Evolutionary conservation across 2,888 invertebrate species (phyloP).

Genomic region (Spodoptera picta): DNA sequence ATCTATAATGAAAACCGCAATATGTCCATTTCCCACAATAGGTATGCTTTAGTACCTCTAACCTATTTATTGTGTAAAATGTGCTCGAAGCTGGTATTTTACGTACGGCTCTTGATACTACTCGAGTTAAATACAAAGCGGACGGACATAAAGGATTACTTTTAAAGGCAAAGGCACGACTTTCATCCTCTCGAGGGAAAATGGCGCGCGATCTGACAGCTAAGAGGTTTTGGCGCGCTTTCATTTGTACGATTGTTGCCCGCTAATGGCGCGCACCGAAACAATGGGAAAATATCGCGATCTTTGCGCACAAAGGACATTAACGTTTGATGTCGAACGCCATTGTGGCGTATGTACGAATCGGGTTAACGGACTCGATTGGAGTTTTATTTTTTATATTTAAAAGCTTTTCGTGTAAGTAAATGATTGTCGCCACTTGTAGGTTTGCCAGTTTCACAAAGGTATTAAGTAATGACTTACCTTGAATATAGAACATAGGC

Average conservation of each 20-base stretch:
- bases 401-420: conserved; percentile 11
- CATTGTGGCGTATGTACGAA: conserved; percentile 61
- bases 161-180: conserved; percentile 64
- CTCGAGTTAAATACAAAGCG: conserved; percentile 54
- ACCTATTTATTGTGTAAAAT: conserved; percentile 15
- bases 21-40: too few relatives aligned
- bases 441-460: background rate
- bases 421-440: background rate
- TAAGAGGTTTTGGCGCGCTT: conserved; percentile 76
- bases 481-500: too few relatives aligned
- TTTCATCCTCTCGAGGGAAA: conserved; percentile 69
- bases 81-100: conserved; percentile 39
- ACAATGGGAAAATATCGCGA: conserved; percentile 80
- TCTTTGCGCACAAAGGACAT: conserved; percentile 78
- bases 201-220: conserved; percentile 83
- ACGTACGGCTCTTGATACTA: conserved; percentile 44
- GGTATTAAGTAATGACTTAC: too few relatives aligned
- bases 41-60: background rate
- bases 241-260: conserved; percentile 76
- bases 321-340: conserved; percentile 82
- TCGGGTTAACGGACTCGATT: conserved; percentile 33
- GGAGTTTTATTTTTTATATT: conserved; percentile 32
- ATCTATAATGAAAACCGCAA: too few relatives aligned
- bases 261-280: conserved; percentile 81
- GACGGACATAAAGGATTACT: conserved; percentile 61